Base-by-base conservation (phyloP, 2,113 vertebrate species). In the Electrona antarctica region DNA sequence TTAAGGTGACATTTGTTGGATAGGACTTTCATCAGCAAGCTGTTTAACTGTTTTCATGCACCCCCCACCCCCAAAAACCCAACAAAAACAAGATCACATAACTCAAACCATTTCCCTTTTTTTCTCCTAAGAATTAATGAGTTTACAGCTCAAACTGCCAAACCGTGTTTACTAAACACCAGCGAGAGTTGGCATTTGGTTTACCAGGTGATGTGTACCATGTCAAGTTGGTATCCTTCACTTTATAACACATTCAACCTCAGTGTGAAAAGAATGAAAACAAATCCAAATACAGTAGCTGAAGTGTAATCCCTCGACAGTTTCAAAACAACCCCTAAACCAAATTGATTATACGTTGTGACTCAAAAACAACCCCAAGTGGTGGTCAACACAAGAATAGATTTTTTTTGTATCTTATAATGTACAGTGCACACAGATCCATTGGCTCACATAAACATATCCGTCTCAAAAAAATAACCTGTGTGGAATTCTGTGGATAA, bases 381-480 rank as follows among this genome's bases (percentile, higher is more conserved):
- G 81, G 80, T 67, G 86, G 64, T 88, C 87, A 90, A 89, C 79
- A 88, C 84, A 82, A 73, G 71, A 69, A 78, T 64, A 21, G 61
- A 14, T 59, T 52, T 13, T 2, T 41, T 41, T 41, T 41, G 3
- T 41, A 41, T 41, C 33, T 41, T 41, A 41, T 41, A 41, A 58
- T 10, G 56, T 80, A 28, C 51, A 33, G 15, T 59, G 57, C 21
- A 59, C 64, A 74, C 10, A 14, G 77, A 81, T 74, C 71, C 72
- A 78, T 71, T 67, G 69, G 60, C 69, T 77, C 73, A 69, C 60
- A 74, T 14, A 13, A 15, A 51, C 47, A 14, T 33, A 64, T 74
- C 78, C 64, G 69, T 56, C 1, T 67, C 29, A 74, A 74, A 47
- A 70, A 82, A 21, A 21, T 0, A 60, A 80, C 65, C 14, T 76